Conservation (phyloP, 1,140 invertebrate genomes). For the Euura saliciscinereae region DNA sequence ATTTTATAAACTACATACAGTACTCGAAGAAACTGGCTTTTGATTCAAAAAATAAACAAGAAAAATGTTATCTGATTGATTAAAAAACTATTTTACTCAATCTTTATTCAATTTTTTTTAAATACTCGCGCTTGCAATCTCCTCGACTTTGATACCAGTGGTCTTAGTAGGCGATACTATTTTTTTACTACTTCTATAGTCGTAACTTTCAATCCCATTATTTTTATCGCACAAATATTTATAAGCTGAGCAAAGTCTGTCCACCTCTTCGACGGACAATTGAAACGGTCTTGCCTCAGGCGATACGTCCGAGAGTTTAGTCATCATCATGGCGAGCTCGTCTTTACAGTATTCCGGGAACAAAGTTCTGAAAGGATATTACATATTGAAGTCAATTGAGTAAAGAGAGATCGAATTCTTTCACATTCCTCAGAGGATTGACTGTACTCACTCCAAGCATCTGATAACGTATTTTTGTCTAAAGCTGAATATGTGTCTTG, state of each 20-base stretch:
- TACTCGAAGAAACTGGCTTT: too few relatives aligned
- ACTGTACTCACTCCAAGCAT: constrained; percentile 63
- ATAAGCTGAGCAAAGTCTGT: constrained; percentile 79
- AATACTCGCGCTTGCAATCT: constrained; percentile 8
- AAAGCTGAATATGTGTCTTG: constrained; percentile 84
- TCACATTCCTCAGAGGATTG: too few relatives aligned
- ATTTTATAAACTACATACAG: too few relatives aligned
- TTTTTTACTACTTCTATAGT: constrained; percentile 68
- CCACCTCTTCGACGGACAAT: constrained; percentile 80
- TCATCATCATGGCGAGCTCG: constrained; percentile 72
- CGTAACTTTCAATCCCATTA: constrained; percentile 73
- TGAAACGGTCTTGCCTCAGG: constrained; percentile 71
- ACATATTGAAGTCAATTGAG: background rate
- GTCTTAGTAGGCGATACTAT: constrained; percentile 28
- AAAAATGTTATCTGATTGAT: too few relatives aligned
- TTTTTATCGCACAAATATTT: constrained; percentile 71
- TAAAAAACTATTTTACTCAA: too few relatives aligned
- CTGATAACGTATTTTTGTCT: constrained; percentile 83
- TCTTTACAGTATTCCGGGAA: constrained; percentile 76
- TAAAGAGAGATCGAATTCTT: too few relatives aligned
- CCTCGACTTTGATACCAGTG: constrained; percentile 17
- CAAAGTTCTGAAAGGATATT: constrained; percentile 64
- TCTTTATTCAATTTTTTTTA: too few relatives aligned
- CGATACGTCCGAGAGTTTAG: constrained; percentile 75
- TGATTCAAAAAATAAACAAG: too few relatives aligned